These are phyloP conservation scores for Lycaena phlaeas DNA, from an alignment of 2,888 invertebrate genomes.

Conservation along the genomic window DNA sequence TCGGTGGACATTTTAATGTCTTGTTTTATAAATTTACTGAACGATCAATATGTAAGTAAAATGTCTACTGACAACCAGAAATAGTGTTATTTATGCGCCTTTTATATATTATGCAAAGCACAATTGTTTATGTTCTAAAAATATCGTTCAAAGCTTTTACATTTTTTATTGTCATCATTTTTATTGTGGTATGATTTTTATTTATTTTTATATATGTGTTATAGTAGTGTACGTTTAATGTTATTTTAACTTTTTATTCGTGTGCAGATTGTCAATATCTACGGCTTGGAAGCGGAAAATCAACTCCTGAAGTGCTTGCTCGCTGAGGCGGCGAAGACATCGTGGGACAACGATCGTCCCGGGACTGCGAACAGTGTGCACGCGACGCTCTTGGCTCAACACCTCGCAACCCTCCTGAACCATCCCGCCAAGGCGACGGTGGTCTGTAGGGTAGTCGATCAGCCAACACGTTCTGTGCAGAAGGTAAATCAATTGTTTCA, in stretches of 20 bases:
- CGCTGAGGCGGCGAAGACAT: slow-evolving; percentile 84
- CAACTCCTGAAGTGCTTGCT: slow-evolving; percentile 96
- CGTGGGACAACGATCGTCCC: slow-evolving; percentile 75
- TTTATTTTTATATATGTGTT: no score
- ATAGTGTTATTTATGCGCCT: no score
- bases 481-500: slow-evolving; percentile 54
- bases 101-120: no score
- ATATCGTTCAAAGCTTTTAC: no score
- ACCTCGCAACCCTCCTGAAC: slow-evolving; percentile 81
- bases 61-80: no score
- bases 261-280: slow-evolving; percentile 87
- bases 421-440: slow-evolving; percentile 91
- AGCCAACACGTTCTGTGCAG: slow-evolving; percentile 81
- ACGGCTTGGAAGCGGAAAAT: slow-evolving; percentile 97
- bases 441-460: slow-evolving; percentile 90
- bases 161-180: no score
- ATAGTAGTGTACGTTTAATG: slow-evolving; percentile 12
- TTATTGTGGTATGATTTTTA: no score
- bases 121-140: no score
- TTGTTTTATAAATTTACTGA: no score
- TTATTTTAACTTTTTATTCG: slow-evolving; percentile 19
- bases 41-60: no score
- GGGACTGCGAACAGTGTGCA: slow-evolving; percentile 81
- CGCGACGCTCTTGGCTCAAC: slow-evolving; percentile 72
- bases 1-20: neutral